Base-by-base conservation (phyloP, 2,888 invertebrate genomes). In the Hemaris fuciformis region DNA sequence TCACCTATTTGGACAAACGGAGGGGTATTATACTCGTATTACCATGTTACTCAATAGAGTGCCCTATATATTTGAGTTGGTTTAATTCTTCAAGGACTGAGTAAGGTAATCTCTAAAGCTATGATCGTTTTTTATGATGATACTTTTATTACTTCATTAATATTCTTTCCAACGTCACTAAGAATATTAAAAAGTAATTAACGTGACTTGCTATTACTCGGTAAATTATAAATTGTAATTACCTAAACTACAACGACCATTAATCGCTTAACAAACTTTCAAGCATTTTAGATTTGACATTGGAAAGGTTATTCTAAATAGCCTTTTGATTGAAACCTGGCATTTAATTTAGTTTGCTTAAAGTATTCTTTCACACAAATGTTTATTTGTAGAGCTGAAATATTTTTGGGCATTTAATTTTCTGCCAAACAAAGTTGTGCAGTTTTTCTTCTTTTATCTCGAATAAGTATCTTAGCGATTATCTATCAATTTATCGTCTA, bases 151-250 rank as follows among this genome's bases (percentile, higher is more conserved):
- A 46, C 45, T 22, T 46, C 45, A 22, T 46, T 13, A 22, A 31
- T 53, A 13, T 4, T 53, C n/a, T n/a, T n/a, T 38, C 4, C n/a
- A 38, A 38, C 38, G 38, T 31, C 27, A 46, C 46, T 46, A 53
- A 48, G 25, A 48, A 48, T 53, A 53, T 53, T 53, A 53, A 53
- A 53, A 53, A 53, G 53, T 53, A 53, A 53, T 53, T 53, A 53
- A 27, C 27, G 31, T 18, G 15, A 27, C 27, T 31, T 2, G 25
- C 27, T 27, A 27, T 48, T 31, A 46, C 23, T 20, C 13, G 23
- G 45, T 46, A 53, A 53, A 53, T 53, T 53, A 53, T 31, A 53
- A 53, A 31, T 18, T 53, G 18, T 53, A 27, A 53, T 53, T 53
- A 53, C 31, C 15, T 8, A 31, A 53, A 53, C 27, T 46, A 25